Evolutionary conservation across 2,797 vertebrate species (phyloP), one percentile per base, ranked within the genome.

Genomic region (Acrossocheilus fasciatus): DNA sequence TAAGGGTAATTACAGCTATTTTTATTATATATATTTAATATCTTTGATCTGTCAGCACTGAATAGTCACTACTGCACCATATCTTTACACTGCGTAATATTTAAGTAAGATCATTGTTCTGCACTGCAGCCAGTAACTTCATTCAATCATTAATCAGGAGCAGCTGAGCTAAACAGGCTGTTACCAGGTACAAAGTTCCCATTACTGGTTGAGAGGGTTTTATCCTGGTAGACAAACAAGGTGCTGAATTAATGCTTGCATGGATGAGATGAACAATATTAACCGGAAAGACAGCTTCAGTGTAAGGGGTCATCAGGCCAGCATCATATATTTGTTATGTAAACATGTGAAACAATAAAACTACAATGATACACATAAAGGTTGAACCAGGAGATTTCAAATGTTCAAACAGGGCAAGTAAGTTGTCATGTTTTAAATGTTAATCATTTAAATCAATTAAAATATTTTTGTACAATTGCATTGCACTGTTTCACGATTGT

Each of bases 131-230:
- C 68, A 23, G 76, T 62, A 69, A 75, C 59, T 81, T 86, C 72
- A 69, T 89, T 84, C 50, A 90, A 68, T 90, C 84, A 90, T 90
- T 90, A 90, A 90, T 64, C 86, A 78, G 26, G 62, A 68, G 64
- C 64, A 50, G 36, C 72, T 73, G 52, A 36, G 39, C 75, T 79
- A 47, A 83, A 66, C 45, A 47, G 18, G 43, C 57, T 4, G 30
- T 39, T 57, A 26, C 39, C 69, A 69, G 86, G 81, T 87, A 62
- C 89, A 89, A 89, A 89, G 89, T 85, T 82, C 78, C 54, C 20
- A 23, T 70, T 41, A 50, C 52, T 45, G 39, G 45, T 79, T 36
- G 9, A 79, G 36, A 26, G 26, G 15, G 0, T n/a, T 34, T 83
- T 77, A 59, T 80, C 39, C 87, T 86, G 62, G 41, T 74, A 34